Evolutionary conservation across 2,113 vertebrate species (phyloP).

Genomic region (Theristicus caerulescens): DNA sequence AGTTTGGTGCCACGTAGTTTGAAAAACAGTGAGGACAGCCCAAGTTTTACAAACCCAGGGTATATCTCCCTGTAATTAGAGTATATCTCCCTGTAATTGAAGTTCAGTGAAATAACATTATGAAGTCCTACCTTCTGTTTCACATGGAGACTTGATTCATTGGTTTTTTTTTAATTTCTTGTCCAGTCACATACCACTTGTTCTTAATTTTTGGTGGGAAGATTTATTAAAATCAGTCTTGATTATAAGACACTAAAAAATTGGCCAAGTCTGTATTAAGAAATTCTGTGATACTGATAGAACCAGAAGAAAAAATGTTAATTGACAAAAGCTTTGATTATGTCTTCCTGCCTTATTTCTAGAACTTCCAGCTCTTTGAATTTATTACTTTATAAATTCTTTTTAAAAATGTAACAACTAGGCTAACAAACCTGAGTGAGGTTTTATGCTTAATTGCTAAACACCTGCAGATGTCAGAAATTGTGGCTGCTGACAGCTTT

Average conservation of each 20-base stretch:
- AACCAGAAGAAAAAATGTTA: neutral
- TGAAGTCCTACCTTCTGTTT: neutral
- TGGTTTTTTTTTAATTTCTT: neutral
- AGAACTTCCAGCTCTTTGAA: neutral
- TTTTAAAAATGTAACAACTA: neutral
- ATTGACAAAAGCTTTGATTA: neutral
- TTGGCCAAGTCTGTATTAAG: neutral
- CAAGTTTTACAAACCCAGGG: neutral
- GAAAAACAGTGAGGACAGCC: neutral
- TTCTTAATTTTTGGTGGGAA: neutral
- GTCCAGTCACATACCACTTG: neutral
- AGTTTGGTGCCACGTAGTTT: neutral
- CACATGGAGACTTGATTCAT: neutral
- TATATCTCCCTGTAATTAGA: neutral
- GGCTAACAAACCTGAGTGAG: neutral
- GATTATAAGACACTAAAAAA: neutral
- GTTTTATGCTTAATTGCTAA: neutral
- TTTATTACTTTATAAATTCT: neutral
- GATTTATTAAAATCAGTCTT: neutral
- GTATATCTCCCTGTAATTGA: neutral
- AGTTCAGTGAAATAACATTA: neutral
- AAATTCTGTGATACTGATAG: neutral
- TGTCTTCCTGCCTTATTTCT: neutral
- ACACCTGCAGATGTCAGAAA: neutral
- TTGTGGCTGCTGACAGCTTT: neutral